phyloP scores from a whole-genome alignment of 2,113 vertebrate genomes.

The Geothlypis trichas region DNA sequence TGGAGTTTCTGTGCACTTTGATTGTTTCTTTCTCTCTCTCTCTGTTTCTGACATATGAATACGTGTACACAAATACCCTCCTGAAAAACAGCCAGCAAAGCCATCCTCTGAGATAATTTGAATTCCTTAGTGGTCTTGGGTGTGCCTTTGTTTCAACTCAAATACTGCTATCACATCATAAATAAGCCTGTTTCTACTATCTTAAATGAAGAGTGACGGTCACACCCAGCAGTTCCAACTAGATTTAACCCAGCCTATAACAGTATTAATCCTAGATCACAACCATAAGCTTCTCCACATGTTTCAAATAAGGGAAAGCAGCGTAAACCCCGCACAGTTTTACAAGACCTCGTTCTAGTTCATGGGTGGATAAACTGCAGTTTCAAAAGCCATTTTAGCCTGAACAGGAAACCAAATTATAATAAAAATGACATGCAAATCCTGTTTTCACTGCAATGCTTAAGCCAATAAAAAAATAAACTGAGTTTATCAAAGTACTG shows the following conservation, averaged over 20 bases:
- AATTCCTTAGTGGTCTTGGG: constrained; percentile 36
- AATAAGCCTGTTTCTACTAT: constrained; percentile 46
- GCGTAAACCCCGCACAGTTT: constrained; percentile 25
- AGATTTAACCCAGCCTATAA: constrained; percentile 35
- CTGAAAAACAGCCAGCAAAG: background rate
- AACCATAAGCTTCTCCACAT: constrained; percentile 58
- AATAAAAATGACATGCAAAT: constrained; percentile 67
- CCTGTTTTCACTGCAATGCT: constrained; percentile 44
- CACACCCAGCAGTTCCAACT: constrained; percentile 52
- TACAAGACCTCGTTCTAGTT: constrained; percentile 51
- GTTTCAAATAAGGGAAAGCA: constrained; percentile 57
- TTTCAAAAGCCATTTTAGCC: constrained; percentile 52
- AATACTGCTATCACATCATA: constrained; percentile 38
- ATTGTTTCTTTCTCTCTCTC: background rate
- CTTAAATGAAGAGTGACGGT: constrained; percentile 57
- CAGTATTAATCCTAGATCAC: constrained; percentile 57
- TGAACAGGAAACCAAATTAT: constrained; percentile 63
- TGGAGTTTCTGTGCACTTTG: background rate
- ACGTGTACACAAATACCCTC: background rate
- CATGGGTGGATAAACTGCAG: constrained; percentile 55
- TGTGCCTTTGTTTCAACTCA: constrained; percentile 35
- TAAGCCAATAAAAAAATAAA: constrained; percentile 38
- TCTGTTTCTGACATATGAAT: background rate
- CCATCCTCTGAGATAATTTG: background rate
- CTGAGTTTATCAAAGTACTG: background rate